A percentile compares a stretch with the other conserved stretches of the same genome.
phyloP scores from a whole-genome alignment of 2,113 vertebrate species.

The Pelecanoides urinatrix region DNA sequence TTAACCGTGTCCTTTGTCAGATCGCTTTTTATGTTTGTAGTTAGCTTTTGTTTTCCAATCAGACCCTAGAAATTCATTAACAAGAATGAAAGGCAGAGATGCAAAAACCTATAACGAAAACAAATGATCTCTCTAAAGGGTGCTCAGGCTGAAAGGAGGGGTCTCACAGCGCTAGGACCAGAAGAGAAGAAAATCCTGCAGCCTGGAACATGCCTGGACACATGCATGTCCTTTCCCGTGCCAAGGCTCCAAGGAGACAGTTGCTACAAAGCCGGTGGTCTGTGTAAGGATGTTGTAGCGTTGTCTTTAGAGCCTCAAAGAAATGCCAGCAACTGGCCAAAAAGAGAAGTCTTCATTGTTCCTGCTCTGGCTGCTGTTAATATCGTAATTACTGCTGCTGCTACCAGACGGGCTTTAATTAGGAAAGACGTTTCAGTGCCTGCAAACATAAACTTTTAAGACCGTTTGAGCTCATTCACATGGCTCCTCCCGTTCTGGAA shows the following conservation, averaged over 20 bases:
- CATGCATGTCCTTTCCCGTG: neutral
- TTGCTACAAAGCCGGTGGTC: neutral
- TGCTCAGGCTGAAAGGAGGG: slow-evolving; percentile 43
- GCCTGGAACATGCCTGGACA: slow-evolving; percentile 59
- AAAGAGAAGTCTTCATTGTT: slow-evolving; percentile 37
- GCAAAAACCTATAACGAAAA: slow-evolving; percentile 71
- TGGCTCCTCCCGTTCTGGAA: neutral
- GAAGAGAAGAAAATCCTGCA: slow-evolving; percentile 64
- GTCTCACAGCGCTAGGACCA: slow-evolving; percentile 7
- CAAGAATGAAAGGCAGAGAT: slow-evolving; percentile 64
- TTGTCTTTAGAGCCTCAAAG: slow-evolving; percentile 19
- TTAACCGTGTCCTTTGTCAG: slow-evolving; percentile 60
- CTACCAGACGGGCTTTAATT: neutral
- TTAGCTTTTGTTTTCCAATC: slow-evolving; percentile 71
- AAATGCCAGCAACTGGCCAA: neutral
- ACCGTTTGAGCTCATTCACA: neutral
- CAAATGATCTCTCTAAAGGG: slow-evolving; percentile 68
- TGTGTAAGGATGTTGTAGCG: neutral
- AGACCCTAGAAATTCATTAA: slow-evolving; percentile 76
- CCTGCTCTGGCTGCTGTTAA: neutral
- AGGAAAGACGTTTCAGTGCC: neutral
- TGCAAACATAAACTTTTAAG: neutral
- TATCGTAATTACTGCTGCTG: neutral
- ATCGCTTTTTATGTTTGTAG: slow-evolving; percentile 9
- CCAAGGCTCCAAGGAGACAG: slow-evolving; percentile 25